phyloP scores from a whole-genome alignment of 2,888 invertebrate genomes.

The Nemotelus nigrinus region DNA sequence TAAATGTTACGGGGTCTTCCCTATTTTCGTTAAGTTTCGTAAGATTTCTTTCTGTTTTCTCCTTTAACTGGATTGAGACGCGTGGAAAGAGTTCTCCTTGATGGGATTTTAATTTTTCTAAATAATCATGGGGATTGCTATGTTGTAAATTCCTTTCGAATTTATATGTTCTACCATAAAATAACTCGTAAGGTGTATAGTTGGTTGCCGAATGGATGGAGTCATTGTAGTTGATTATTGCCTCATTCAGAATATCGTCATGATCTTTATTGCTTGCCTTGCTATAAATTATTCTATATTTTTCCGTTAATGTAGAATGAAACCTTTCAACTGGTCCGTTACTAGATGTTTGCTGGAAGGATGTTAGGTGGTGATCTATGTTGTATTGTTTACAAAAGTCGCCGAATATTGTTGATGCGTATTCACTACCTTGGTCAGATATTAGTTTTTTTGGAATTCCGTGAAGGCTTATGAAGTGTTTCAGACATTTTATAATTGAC shows the following conservation, averaged over 20 bases:
- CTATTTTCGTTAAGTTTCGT: conserved; percentile 7
- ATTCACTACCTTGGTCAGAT: conserved; percentile 46
- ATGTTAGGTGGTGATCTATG: conserved; percentile 47
- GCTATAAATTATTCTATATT: conserved; percentile 47
- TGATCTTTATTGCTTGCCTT: conserved; percentile 17
- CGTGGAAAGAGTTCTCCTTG: conserved; percentile 17
- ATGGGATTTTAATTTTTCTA: conserved; percentile 31
- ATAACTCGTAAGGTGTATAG: conserved; percentile 9
- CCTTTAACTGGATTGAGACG: neutral
- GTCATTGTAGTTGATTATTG: conserved; percentile 20
- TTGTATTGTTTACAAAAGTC: conserved; percentile 48
- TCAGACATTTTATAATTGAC: conserved; percentile 15
- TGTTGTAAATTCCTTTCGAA: conserved; percentile 28
- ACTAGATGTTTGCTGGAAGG: conserved; percentile 48
- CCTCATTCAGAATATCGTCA: conserved; percentile 24
- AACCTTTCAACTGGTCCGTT: conserved; percentile 50
- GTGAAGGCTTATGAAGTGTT: conserved; percentile 26
- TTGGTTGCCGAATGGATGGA: conserved; percentile 30
- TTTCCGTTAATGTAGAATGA: conserved; percentile 50
- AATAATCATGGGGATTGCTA: conserved; percentile 32
- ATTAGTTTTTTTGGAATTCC: conserved; percentile 25
- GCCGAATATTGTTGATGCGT: conserved; percentile 48
- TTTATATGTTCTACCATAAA: conserved; percentile 24
- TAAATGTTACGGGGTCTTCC: neutral
- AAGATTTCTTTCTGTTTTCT: neutral